A percentile compares a stretch with the other conserved stretches of the same genome.
phyloP scores from a whole-genome alignment of 2,888 invertebrate species.

The Hedychridium roseum region DNA sequence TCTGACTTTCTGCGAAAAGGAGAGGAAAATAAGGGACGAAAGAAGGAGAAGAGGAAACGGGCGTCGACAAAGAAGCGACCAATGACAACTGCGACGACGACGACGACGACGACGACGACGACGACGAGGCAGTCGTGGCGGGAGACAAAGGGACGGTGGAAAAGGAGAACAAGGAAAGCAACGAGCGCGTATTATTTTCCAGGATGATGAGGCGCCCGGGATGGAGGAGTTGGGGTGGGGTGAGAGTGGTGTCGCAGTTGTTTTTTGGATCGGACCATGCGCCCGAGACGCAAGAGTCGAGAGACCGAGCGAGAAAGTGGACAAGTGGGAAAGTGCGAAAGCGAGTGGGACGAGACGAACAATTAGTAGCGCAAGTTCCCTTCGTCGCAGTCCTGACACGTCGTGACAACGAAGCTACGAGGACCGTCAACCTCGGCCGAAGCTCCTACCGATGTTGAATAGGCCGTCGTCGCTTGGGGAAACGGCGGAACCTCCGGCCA shows the following conservation, averaged over 20 bases:
- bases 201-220: slow-evolving; percentile 39
- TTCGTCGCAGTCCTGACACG: not conserved
- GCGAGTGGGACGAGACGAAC: slow-evolving; percentile 44
- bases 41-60: not conserved
- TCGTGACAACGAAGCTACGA: not conserved
- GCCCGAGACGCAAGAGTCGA: too few relatives aligned
- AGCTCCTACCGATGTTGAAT: too few relatives aligned
- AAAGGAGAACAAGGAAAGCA: slow-evolving; percentile 40
- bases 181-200: slow-evolving; percentile 45
- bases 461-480: too few relatives aligned
- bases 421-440: slow-evolving; percentile 27
- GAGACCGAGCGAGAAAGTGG: too few relatives aligned
- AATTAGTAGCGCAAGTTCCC: slow-evolving; percentile 35
- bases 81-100: too few relatives aligned
- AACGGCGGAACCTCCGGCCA: slow-evolving; percentile 7
- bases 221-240: too few relatives aligned
- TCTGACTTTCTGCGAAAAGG: too few relatives aligned
- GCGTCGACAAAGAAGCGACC: slow-evolving; percentile 7
- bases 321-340: too few relatives aligned
- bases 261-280: too few relatives aligned
- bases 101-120: slow-evolving; percentile 37
- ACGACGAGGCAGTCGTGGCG: too few relatives aligned
- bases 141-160: slow-evolving; percentile 49
- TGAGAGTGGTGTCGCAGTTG: too few relatives aligned
- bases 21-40: not conserved